Evolutionary conservation across 1,140 invertebrate species (phyloP).

Genomic region (Leptinotarsa lineolata): DNA sequence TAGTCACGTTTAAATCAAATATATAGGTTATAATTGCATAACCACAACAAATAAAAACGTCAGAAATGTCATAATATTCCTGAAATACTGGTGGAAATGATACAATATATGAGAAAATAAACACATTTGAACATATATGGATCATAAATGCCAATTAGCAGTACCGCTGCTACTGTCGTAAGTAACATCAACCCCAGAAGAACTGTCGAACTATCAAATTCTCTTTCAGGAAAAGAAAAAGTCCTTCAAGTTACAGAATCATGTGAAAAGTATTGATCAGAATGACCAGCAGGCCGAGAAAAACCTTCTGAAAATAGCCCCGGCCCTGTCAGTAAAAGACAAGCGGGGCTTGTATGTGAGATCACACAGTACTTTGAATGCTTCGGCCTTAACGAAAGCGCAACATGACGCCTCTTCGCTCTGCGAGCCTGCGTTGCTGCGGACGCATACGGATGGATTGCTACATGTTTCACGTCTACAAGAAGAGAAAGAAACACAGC

Average conservation of each 20-base stretch:
- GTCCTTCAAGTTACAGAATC: constrained; percentile 33
- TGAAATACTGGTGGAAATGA: not conserved
- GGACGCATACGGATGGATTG: constrained; percentile 46
- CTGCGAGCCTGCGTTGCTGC: constrained; percentile 43
- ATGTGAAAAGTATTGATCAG: constrained; percentile 39
- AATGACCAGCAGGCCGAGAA: constrained; percentile 39
- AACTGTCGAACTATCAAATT: too few relatives aligned
- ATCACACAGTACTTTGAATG: constrained; percentile 61
- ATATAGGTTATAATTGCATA: constrained; percentile 20
- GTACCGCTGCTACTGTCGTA: constrained; percentile 43
- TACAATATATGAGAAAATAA: not conserved
- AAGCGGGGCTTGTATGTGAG: constrained; percentile 59
- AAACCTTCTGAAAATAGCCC: constrained; percentile 64
- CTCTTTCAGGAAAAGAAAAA: constrained; percentile 46
- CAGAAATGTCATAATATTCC: not conserved
- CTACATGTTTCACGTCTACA: constrained; percentile 68
- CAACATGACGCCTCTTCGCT: constrained; percentile 36
- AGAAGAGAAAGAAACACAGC: constrained; percentile 73
- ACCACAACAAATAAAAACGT: constrained; percentile 18
- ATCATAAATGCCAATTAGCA: constrained; percentile 50
- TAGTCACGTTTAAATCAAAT: too few relatives aligned
- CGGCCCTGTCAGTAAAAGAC: constrained; percentile 61
- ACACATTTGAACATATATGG: constrained; percentile 14
- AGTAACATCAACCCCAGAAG: constrained; percentile 13
- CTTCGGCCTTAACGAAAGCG: constrained; percentile 40